A percentile compares a stretch with the other conserved stretches of the same genome.
phyloP scores from a whole-genome alignment of 2,888 invertebrate species.

The Leptopilina myrica region DNA sequence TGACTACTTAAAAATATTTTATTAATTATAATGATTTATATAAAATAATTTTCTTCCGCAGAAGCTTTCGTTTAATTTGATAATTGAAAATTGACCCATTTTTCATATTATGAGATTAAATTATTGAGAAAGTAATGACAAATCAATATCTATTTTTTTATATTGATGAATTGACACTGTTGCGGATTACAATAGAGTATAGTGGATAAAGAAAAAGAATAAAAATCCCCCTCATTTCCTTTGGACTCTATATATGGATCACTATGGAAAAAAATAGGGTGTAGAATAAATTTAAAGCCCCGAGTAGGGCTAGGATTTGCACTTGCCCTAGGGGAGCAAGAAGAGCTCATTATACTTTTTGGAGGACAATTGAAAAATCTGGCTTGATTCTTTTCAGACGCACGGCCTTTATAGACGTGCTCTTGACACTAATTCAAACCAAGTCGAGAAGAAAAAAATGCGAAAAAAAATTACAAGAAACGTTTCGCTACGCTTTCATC shows the following conservation, averaged over 20 bases:
- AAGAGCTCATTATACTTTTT: constrained; percentile 28
- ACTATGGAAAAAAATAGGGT: neutral
- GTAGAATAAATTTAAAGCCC: constrained; percentile 7
- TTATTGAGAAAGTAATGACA: neutral
- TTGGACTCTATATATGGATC: neutral
- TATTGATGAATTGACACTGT: neutral
- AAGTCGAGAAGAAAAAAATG: neutral
- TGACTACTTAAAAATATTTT: too few relatives aligned
- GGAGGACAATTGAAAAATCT: constrained; percentile 29
- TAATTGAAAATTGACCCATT: neutral
- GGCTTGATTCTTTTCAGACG: constrained; percentile 16
- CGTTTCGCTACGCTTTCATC: neutral
- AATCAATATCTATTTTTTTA: neutral
- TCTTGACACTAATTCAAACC: constrained; percentile 33
- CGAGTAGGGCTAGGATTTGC: constrained; percentile 10
- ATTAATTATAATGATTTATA: too few relatives aligned
- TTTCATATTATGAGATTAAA: neutral
- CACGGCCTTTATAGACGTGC: constrained; percentile 15
- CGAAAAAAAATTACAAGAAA: constrained; percentile 19
- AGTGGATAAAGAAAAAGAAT: too few relatives aligned
- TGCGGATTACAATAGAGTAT: constrained; percentile 20
- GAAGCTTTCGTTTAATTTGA: too few relatives aligned
- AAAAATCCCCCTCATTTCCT: neutral
- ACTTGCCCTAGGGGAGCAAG: constrained; percentile 20
- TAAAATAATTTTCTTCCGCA: too few relatives aligned